Base-by-base conservation (phyloP, 2,113 vertebrate genomes). In the Machaerirhynchus nigripectus region DNA sequence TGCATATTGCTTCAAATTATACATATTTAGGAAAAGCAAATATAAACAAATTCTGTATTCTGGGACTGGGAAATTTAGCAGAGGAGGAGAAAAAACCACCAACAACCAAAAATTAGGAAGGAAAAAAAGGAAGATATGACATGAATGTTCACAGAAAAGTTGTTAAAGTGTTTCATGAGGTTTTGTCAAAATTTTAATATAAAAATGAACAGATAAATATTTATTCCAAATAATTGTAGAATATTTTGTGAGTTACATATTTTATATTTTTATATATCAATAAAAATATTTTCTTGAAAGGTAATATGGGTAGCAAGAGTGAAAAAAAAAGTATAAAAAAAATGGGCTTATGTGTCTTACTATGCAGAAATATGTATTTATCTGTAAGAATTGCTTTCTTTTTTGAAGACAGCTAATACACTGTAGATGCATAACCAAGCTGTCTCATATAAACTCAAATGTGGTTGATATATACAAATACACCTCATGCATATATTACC, bases 241-340 rank as follows among this genome's bases (percentile, higher is more conserved):
- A 6, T 39, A 44, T n/a, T 94, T 63, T 57, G 4, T 79, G 70
- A 70, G 16, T 10, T 88, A 37, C 4, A 5, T 71, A n/a, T 53
- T 75, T 95, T 63, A 42, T 44, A 35, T 23, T 40, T 53, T 89
- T 40, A 23, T 57, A 23, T 52, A 39, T 18, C 14, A 20, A 39
- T 20, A 13, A 0, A 1, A 3, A 6, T 59, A 31, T 71, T 59
- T 86, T 68, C 21, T 64, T 30, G 19, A 63, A 68, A 56, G 5
- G 2, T 35, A 79, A n/a, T 23, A 23, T 7, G 7, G 13, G 2
- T 50, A 64, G 7, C 4, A 76, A n/a, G 85, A 81, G 3, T 5
- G 0, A 33, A 15, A 31, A 42, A 27, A 17, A 9, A 35, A 59
- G 10, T 2, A 0, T 3, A 15, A 23, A 31, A 10, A 30, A 50